Conservation (phyloP, 1,140 invertebrate species). For the Apis laboriosa region DNA sequence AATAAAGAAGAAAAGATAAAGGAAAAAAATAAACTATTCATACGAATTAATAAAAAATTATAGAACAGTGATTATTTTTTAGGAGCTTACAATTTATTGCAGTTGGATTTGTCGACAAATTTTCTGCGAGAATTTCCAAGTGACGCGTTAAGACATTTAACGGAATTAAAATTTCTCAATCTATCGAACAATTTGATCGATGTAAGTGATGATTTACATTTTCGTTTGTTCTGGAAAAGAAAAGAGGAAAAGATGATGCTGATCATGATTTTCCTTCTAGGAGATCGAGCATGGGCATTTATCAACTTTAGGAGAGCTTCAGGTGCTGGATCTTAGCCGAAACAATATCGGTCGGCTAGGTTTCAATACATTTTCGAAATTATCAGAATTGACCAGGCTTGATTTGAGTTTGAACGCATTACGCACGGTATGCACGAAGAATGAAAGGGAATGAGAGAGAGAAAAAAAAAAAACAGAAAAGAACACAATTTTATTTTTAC, state of each 20-base stretch:
- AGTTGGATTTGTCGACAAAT: conserved; percentile 91
- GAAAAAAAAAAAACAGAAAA: neutral
- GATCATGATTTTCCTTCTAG: conserved; percentile 70
- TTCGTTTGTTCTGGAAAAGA: neutral
- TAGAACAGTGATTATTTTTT: conserved; percentile 40
- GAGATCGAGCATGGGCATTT: conserved; percentile 87
- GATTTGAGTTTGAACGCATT: conserved; percentile 93
- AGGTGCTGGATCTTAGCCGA: conserved; percentile 90
- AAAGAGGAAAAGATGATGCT: neutral
- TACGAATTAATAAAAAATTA: neutral
- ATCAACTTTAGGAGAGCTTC: conserved; percentile 84
- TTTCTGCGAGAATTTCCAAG: conserved; percentile 91
- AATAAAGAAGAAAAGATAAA: too few relatives aligned
- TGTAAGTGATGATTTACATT: conserved; percentile 80
- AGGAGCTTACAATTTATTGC: conserved; percentile 87
- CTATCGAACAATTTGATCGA: conserved; percentile 91
- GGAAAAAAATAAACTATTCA: neutral
- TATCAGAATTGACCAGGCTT: conserved; percentile 86
- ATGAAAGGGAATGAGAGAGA: neutral
- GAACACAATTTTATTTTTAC: conserved; percentile 63
- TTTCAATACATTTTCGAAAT: conserved; percentile 88
- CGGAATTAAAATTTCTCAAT: conserved; percentile 87
- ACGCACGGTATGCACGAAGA: conserved; percentile 85
- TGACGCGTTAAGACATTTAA: conserved; percentile 86
- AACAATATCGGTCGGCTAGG: conserved; percentile 91